A percentile compares a stretch with the other conserved stretches of the same genome.
phyloP scores from a whole-genome alignment of 1,140 invertebrate genomes.

The Drosophila bipectinata region DNA sequence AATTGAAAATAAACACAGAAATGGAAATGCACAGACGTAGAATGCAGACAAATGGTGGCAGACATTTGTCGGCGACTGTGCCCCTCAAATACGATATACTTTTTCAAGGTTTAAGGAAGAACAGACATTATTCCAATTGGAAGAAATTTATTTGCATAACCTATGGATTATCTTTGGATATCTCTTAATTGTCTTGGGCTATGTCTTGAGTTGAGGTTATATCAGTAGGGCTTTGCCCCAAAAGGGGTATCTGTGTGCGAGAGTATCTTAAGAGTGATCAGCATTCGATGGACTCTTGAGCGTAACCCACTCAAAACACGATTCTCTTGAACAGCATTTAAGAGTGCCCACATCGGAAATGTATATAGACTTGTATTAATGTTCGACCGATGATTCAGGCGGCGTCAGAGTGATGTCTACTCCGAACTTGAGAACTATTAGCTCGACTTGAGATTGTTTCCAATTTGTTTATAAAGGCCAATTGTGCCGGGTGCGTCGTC shows the following conservation, averaged over 20 bases:
- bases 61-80: neutral
- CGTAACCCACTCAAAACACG: neutral
- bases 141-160: too few species aligned
- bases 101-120: too few species aligned
- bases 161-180: neutral
- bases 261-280: slow-evolving; percentile 33
- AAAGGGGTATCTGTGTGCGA: neutral
- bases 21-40: slow-evolving; percentile 3
- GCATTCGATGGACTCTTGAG: slow-evolving; percentile 26
- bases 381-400: slow-evolving; percentile 36
- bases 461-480: slow-evolving; percentile 42
- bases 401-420: slow-evolving; percentile 31
- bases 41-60: neutral
- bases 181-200: neutral
- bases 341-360: neutral
- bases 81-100: too few species aligned
- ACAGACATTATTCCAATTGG: too few species aligned
- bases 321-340: slow-evolving; percentile 19
- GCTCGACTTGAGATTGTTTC: slow-evolving; percentile 12
- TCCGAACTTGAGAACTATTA: slow-evolving; percentile 37
- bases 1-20: neutral
- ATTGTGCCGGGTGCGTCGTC: slow-evolving; percentile 13
- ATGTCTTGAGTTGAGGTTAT: slow-evolving; percentile 64
- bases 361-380: slow-evolving; percentile 7
- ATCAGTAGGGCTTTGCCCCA: slow-evolving; percentile 9